Conservation (phyloP, 2,888 invertebrate species). For the Drosophila robusta region DNA sequence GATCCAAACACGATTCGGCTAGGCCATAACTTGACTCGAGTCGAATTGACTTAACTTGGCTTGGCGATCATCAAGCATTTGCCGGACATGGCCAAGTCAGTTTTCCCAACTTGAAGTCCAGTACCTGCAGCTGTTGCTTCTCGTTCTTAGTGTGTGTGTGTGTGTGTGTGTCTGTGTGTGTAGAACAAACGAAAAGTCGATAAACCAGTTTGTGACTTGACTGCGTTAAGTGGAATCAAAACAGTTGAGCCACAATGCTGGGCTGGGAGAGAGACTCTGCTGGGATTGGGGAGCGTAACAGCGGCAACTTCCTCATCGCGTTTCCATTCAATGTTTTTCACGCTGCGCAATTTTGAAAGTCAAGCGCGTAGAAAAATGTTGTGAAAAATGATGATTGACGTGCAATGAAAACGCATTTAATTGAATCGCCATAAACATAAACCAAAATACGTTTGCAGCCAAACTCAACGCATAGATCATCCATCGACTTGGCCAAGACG, state of each 20-base stretch:
- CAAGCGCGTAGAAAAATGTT: constrained; percentile 29
- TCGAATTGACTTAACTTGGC: constrained; percentile 18
- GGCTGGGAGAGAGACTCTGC: constrained; percentile 3
- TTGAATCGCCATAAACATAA: constrained; percentile 7
- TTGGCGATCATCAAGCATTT: constrained; percentile 17
- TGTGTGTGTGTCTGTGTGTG: constrained; percentile 15
- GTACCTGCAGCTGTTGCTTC: constrained; percentile 35
- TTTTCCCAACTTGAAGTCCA: constrained; percentile 28
- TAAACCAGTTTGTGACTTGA: constrained; percentile 53
- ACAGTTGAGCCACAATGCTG: constrained; percentile 22
- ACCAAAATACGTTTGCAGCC: background rate
- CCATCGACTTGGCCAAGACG: background rate
- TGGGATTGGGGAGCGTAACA: constrained; percentile 21
- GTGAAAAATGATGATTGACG: constrained; percentile 13
- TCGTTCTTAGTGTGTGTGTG: constrained; percentile 3
- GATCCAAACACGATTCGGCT: background rate
- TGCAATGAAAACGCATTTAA: constrained; percentile 12
- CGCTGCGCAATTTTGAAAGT: constrained; percentile 57
- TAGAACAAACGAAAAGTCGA: constrained; percentile 55
- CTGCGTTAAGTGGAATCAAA: constrained; percentile 44
- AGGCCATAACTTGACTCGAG: constrained; percentile 1
- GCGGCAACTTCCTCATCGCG: constrained; percentile 39
- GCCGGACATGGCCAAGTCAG: constrained; percentile 37
- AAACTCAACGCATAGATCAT: background rate
- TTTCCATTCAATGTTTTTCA: constrained; percentile 45